Base-by-base conservation (phyloP, 2,888 invertebrate genomes). In the Drosophila mulleri region DNA sequence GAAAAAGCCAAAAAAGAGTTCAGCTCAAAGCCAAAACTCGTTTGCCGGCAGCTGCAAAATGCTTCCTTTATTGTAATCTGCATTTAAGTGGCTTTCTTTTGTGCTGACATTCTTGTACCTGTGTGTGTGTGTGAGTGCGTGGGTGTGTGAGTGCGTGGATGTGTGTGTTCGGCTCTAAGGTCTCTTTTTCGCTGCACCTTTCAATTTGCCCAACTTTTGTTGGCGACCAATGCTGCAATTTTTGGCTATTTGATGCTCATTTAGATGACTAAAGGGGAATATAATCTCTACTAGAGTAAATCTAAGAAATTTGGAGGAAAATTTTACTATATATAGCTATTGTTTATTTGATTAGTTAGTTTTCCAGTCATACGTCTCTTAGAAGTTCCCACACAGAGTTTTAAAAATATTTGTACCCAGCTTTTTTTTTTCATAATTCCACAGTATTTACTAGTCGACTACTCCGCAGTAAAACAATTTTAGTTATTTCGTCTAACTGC, bases 61-160 rank as follows among this genome's bases (percentile, higher is more conserved):
- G 67, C 77, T 82, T 75, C 79, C 76, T 77, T 87, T 85, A 82
- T 80, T 85, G 86, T 85, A 87, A 86, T 87, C 87, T 85, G 86
- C 87, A 87, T 87, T 85, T 87, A 86, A 86, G 85, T 86, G 86
- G 87, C 82, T 82, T 86, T 83, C 82, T 79, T 84, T 86, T 86
- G 82, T 76, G 75, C 80, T 82, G 71, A 67, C 61, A 64, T 45
- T 70, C 37, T 20, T 42, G 50, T 66, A 52, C 64, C 45, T 52
- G 53, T 45, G 26, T 35, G 50, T 35, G 41, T 53, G 23, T 14
- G 42, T 56, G 14, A 48, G 14, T 37, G 50, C 26, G 12, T 26
- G 41, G 42, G 35, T 45, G 20, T 7, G 12, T 35, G 3, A 37
- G 14, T 59, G 44, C n/a, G n/a, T n/a, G n/a, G n/a, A n/a, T 63